These are phyloP conservation scores for Tachycineta bicolor DNA, from an alignment of 2,113 vertebrate genomes.

Conservation along the genomic window DNA sequence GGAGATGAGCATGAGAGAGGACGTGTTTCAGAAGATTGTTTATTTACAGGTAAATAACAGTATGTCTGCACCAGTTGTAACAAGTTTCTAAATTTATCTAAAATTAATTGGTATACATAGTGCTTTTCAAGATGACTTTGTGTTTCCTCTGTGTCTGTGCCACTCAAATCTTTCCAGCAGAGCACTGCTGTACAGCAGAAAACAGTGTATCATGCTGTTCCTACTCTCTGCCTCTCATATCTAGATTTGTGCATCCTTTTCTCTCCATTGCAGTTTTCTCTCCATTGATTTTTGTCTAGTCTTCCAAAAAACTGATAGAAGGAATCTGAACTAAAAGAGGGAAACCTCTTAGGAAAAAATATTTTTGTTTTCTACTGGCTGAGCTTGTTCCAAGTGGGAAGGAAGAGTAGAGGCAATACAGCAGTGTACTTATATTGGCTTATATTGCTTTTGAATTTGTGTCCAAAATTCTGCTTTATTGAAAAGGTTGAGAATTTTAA, in stretches of 20 bases:
- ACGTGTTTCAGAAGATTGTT: slow-evolving; percentile 87
- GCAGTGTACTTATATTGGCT: background rate
- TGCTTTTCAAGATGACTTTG: background rate
- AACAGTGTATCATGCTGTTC: background rate
- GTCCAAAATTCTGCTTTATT: background rate
- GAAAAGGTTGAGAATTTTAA: background rate
- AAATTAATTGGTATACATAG: background rate
- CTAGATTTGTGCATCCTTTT: background rate
- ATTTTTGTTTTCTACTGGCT: background rate
- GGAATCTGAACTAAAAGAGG: background rate
- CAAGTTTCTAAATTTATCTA: background rate
- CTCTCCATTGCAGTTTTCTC: background rate
- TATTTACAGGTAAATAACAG: slow-evolving; percentile 83
- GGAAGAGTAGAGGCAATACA: background rate
- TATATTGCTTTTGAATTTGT: background rate
- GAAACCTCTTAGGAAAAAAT: background rate
- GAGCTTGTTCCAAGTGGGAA: background rate
- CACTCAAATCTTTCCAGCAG: background rate
- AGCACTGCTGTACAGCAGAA: background rate
- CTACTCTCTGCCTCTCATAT: background rate
- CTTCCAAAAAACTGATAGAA: background rate
- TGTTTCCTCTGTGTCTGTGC: background rate
- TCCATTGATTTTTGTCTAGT: background rate
- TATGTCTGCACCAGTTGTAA: background rate
- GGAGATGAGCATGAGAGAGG: slow-evolving; percentile 92